Percentiles rank a stretch among this genome's conserved stretches.
Evolutionary conservation across 1,140 invertebrate species (phyloP).

Genomic region (Brevipalpus yothersi): DNA sequence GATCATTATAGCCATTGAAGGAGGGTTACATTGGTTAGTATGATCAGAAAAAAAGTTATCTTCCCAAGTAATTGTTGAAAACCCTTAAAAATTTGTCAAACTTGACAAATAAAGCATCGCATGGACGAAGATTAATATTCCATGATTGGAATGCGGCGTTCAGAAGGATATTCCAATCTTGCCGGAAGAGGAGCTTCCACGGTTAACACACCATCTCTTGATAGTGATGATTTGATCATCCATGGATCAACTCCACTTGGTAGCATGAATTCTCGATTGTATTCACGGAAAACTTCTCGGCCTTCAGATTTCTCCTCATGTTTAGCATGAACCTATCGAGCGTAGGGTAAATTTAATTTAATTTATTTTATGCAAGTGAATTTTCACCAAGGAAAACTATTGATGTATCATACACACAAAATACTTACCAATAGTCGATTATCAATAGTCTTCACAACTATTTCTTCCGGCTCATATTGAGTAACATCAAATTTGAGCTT

Average conservation of each 20-base stretch:
- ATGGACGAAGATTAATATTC: too few species aligned
- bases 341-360: not conserved
- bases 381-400: not conserved
- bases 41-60: not conserved
- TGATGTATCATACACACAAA: not conserved
- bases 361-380: not conserved
- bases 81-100: too few species aligned
- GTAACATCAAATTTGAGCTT: constrained; percentile 81
- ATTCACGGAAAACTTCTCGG: constrained; percentile 79
- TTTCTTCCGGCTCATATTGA: constrained; percentile 79
- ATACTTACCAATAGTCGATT: constrained; percentile 68
- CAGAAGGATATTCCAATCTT: constrained; percentile 29
- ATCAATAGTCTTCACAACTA: constrained; percentile 84
- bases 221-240: constrained; percentile 62
- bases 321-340: constrained; percentile 66
- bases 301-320: constrained; percentile 84
- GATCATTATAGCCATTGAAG: too few species aligned
- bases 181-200: constrained; percentile 73
- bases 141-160: constrained; percentile 45
- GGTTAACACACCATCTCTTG: constrained; percentile 72
- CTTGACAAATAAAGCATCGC: too few species aligned
- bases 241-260: constrained; percentile 76
- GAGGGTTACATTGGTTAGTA: not conserved
- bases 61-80: not conserved
- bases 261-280: constrained; percentile 79